These are phyloP conservation scores for Pterostichus niger DNA, from an alignment of 2,888 invertebrate species.

Conservation along the genomic window DNA sequence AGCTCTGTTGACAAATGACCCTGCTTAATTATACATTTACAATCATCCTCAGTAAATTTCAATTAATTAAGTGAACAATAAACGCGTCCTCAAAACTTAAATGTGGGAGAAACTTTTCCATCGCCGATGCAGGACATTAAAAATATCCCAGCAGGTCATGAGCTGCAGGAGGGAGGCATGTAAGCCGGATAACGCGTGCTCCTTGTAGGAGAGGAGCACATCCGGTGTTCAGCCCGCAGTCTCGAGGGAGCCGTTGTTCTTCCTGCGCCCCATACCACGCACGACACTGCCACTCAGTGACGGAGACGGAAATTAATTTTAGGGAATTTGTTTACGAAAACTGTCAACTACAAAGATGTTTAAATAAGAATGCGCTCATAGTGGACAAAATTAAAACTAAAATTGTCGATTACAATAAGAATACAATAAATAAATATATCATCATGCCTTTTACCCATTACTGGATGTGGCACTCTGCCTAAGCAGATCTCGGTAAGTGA, in stretches of 20 bases:
- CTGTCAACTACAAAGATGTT: too few species aligned
- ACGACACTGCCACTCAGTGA: neutral
- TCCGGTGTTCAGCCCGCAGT: neutral
- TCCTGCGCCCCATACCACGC: neutral
- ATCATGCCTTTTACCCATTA: too few species aligned
- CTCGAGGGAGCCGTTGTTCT: conserved; percentile 23
- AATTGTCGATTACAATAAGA: too few species aligned
- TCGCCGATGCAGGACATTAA: conserved; percentile 6
- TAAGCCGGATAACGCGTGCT: conserved; percentile 17
- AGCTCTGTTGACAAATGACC: conserved; percentile 32
- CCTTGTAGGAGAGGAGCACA: conserved; percentile 10
- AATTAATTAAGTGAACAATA: conserved; percentile 1
- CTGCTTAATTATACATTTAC: neutral
- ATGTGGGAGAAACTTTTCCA: conserved; percentile 11
- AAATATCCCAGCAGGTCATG: conserved; percentile 12
- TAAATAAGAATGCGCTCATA: too few species aligned
- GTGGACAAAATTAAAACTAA: too few species aligned
- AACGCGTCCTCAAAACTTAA: neutral
- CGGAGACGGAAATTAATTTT: too few species aligned
- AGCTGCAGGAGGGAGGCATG: neutral
- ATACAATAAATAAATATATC: too few species aligned
- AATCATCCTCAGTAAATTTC: conserved; percentile 4
- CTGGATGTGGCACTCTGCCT: too few species aligned
- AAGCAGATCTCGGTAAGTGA: too few species aligned
- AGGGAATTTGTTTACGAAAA: too few species aligned